Conservation (phyloP, 1,140 invertebrate species). For the Lordiphosa clarofinis region DNA sequence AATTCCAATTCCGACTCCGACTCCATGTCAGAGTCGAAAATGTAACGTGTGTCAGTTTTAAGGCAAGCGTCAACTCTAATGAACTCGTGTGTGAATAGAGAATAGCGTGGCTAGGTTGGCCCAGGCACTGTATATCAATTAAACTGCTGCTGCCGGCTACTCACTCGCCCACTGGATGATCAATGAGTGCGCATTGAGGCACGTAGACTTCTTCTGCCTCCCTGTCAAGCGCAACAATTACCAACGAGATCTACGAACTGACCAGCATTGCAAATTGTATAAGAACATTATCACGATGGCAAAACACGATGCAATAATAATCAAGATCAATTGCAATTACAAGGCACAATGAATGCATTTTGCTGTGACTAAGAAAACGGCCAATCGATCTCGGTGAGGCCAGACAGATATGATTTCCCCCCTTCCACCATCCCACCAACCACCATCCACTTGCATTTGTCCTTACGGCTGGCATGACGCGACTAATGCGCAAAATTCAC, state of each 20-base stretch:
- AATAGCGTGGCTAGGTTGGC: slow-evolving; percentile 61
- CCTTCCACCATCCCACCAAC: slow-evolving; percentile 2
- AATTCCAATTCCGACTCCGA: slow-evolving; percentile 22
- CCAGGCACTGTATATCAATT: slow-evolving; percentile 73
- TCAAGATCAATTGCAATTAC: slow-evolving; percentile 79
- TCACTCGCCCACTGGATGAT: slow-evolving; percentile 40
- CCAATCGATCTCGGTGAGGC: slow-evolving; percentile 34
- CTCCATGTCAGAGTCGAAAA: slow-evolving; percentile 46
- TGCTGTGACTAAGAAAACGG: slow-evolving; percentile 16
- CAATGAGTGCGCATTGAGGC: slow-evolving; percentile 50
- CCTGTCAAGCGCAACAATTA: slow-evolving; percentile 55
- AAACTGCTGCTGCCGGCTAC: slow-evolving; percentile 46
- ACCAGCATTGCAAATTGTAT: slow-evolving; percentile 58
- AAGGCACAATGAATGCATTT: slow-evolving; percentile 75
- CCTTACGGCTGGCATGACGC: slow-evolving; percentile 43
- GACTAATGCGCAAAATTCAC: slow-evolving; percentile 79
- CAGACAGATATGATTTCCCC: slow-evolving; percentile 39
- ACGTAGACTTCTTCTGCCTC: slow-evolving; percentile 31
- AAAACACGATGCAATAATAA: slow-evolving; percentile 44
- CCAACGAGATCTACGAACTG: slow-evolving; percentile 26
- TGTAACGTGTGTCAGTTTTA: slow-evolving; percentile 79
- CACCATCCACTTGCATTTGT: slow-evolving; percentile 8
- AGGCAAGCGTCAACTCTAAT: slow-evolving; percentile 79
- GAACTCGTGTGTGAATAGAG: slow-evolving; percentile 79
- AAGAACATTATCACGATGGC: slow-evolving; percentile 67